phyloP scores from a whole-genome alignment of 53 echinoderm and acorn worm species.

The Temnopleurus reevesii region DNA sequence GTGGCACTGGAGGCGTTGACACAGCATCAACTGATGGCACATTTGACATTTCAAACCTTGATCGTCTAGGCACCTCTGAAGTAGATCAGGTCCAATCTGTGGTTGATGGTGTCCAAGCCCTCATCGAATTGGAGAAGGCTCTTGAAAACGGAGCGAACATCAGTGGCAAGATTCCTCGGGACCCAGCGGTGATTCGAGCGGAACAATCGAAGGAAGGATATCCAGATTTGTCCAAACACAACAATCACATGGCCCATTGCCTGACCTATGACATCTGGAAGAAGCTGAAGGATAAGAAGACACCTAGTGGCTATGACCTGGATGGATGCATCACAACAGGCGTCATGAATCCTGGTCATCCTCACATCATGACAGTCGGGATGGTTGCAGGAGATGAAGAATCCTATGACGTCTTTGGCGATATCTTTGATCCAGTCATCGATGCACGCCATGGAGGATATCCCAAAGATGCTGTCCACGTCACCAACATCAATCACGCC shows the following conservation, averaged over 20 bases:
- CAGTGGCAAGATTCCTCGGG: conserved; percentile 65
- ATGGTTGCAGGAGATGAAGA: conserved; percentile 95
- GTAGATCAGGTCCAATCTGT: conserved; percentile 85
- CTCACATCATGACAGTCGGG: conserved; percentile 99
- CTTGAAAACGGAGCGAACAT: conserved; percentile 68
- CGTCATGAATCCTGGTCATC: conserved; percentile 91
- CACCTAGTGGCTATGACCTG: conserved; percentile 72
- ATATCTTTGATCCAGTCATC: conserved; percentile 90
- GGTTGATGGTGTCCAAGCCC: conserved; percentile 79
- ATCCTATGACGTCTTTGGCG: conserved; percentile 81
- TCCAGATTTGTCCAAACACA: conserved; percentile 94
- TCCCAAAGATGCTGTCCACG: conserved; percentile 77
- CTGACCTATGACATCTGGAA: conserved; percentile 92
- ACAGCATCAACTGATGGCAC: conserved; percentile 92
- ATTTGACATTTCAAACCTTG: conserved; percentile 92
- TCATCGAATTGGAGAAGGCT: conserved; percentile 80
- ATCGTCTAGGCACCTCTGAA: conserved; percentile 88
- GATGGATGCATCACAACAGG: conserved; percentile 80
- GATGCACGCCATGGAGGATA: conserved; percentile 92
- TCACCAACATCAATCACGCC: conserved; percentile 75
- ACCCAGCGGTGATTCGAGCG: conserved; percentile 45
- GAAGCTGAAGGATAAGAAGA: conserved; percentile 82
- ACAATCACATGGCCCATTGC: conserved; percentile 94
- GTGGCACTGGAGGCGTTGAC: conserved; percentile 91
- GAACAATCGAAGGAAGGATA: conserved; percentile 53